Conservation (phyloP, 2,113 vertebrate species). For the Notarius lentiginosus region DNA sequence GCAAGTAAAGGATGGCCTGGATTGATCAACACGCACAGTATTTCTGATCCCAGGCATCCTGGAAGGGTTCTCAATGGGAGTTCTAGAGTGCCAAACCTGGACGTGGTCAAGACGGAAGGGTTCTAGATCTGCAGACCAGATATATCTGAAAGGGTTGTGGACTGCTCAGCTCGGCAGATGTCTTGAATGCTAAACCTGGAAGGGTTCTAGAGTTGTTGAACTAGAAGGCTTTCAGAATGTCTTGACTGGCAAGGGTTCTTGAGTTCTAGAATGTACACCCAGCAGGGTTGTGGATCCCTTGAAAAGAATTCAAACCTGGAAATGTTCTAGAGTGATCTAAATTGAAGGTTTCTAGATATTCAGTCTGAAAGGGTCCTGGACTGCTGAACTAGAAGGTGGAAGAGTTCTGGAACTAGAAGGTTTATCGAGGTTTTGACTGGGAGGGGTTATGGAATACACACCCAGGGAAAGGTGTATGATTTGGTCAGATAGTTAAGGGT, state of each 20-base stretch:
- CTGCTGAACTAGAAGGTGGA: too few relatives aligned
- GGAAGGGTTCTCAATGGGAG: background rate
- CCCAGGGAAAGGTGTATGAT: background rate
- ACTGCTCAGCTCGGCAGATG: too few relatives aligned
- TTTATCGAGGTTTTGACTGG: too few relatives aligned
- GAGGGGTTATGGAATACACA: background rate
- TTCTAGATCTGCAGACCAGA: background rate
- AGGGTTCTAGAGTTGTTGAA: background rate
- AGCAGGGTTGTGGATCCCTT: background rate
- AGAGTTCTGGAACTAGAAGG: too few relatives aligned
- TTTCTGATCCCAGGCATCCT: background rate
- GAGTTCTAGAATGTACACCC: background rate
- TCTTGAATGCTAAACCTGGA: background rate
- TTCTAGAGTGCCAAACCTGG: background rate
- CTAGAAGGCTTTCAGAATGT: too few relatives aligned
- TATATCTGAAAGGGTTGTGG: background rate
- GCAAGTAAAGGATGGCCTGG: background rate
- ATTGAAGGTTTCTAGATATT: background rate
- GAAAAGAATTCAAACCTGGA: background rate
- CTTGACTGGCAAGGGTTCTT: too few relatives aligned
- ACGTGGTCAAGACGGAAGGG: background rate
- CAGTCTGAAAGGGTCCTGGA: background rate
- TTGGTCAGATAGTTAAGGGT: background rate
- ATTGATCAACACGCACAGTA: background rate
- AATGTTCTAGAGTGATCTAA: background rate